Percentiles rank a stretch among this genome's conserved stretches.
Conservation (phyloP, 2,888 invertebrate species). For the Pycnomerus fuliginosus region DNA sequence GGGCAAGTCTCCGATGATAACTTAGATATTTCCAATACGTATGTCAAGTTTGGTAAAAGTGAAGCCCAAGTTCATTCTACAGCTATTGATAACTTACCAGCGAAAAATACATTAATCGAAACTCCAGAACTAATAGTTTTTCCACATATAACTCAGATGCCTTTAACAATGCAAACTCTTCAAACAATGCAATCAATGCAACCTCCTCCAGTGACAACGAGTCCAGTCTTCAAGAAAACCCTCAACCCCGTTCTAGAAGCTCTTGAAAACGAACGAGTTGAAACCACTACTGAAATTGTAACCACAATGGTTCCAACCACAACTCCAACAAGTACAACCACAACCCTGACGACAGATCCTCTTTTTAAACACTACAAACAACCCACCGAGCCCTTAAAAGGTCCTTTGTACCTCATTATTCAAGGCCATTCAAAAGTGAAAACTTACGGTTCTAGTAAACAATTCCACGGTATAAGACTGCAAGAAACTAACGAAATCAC, state of each 20-base stretch:
- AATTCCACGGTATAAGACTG: slow-evolving; percentile 52
- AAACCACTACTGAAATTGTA: slow-evolving; percentile 34
- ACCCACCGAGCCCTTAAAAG: slow-evolving; percentile 60
- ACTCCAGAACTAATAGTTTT: slow-evolving; percentile 26
- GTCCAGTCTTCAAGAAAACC: slow-evolving; percentile 30
- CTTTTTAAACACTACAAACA: slow-evolving; percentile 64
- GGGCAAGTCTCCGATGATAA: slow-evolving; percentile 51
- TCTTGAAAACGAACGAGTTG: slow-evolving; percentile 36
- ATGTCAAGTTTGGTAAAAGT: slow-evolving; percentile 53
- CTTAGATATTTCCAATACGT: slow-evolving; percentile 48
- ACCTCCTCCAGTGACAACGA: slow-evolving; percentile 54
- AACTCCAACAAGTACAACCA: slow-evolving; percentile 52
- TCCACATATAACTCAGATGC: slow-evolving; percentile 31
- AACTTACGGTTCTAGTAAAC: slow-evolving; percentile 70
- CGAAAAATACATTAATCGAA: slow-evolving; percentile 6
- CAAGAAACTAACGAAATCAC: slow-evolving; percentile 59
- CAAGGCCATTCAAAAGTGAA: slow-evolving; percentile 86
- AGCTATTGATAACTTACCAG: slow-evolving; percentile 11
- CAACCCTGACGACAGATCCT: slow-evolving; percentile 61
- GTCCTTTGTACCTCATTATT: slow-evolving; percentile 75
- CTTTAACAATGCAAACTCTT: slow-evolving; percentile 44
- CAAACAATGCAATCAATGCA: slow-evolving; percentile 64
- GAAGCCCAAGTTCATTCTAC: slow-evolving; percentile 49
- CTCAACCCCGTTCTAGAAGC: slow-evolving; percentile 30
- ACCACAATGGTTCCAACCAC: slow-evolving; percentile 55